A percentile compares a stretch with the other conserved stretches of the same genome.
These are phyloP conservation scores for Macropodus opercularis DNA, from an alignment of 2,797 vertebrate genomes.

Conservation along the genomic window DNA sequence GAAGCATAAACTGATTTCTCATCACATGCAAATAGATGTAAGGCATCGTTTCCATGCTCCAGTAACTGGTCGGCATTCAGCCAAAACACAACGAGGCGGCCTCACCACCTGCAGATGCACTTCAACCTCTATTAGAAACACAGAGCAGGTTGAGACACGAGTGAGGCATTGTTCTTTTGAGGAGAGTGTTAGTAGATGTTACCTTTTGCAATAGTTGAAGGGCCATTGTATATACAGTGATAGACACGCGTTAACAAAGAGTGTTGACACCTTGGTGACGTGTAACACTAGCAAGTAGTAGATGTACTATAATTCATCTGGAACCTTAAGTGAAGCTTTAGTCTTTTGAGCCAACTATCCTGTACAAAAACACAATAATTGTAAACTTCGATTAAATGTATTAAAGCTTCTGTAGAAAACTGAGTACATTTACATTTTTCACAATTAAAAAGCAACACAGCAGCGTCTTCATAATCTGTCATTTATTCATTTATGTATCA, in stretches of 20 bases:
- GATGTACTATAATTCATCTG: constrained; percentile 28
- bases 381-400: constrained; percentile 57
- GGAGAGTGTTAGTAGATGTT: constrained; percentile 19
- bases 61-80: constrained; percentile 37
- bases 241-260: constrained; percentile 42
- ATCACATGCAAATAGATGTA: constrained; percentile 56
- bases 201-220: constrained; percentile 42
- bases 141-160: constrained; percentile 22
- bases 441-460: constrained; percentile 58
- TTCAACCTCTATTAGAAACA: constrained; percentile 56
- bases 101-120: constrained; percentile 76
- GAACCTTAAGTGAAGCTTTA: constrained; percentile 11
- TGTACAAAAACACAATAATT: constrained; percentile 55
- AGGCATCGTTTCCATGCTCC: constrained; percentile 36
- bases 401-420: constrained; percentile 84
- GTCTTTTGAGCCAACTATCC: constrained; percentile 33
- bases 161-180: constrained; percentile 7
- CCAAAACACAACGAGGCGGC: constrained; percentile 50
- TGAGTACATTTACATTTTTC: constrained; percentile 50
- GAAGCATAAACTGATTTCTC: constrained; percentile 47
- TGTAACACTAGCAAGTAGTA: constrained; percentile 30
- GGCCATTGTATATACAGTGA: constrained; percentile 56
- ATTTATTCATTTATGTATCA: constrained; percentile 57
- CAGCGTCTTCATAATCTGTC: constrained; percentile 37
- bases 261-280: constrained; percentile 38